Evolutionary conservation across 2,888 invertebrate genomes (phyloP).

Genomic region (Dynastes grantii): DNA sequence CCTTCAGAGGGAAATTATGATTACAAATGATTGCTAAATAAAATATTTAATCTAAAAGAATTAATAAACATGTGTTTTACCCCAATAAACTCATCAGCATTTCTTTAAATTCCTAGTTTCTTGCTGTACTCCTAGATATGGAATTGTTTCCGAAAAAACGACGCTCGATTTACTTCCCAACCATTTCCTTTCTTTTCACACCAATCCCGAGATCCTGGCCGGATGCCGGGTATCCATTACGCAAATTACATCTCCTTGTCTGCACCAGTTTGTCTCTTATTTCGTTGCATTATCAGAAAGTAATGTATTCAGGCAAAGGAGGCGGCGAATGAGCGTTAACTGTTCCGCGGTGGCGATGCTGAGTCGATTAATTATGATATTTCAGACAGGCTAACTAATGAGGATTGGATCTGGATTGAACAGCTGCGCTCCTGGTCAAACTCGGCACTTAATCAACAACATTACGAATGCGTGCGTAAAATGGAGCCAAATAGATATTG

Average conservation of each 20-base stretch:
- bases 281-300: constrained; percentile 1
- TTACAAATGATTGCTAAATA: too few relatives aligned
- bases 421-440: constrained; percentile 54
- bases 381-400: constrained; percentile 54
- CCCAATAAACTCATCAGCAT: too few relatives aligned
- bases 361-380: constrained; percentile 53
- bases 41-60: too few relatives aligned
- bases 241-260: constrained; percentile 16
- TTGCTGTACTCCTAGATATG: too few relatives aligned
- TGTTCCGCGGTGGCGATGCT: background rate
- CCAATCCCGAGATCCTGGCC: too few relatives aligned
- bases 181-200: too few relatives aligned
- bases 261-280: background rate
- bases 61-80: too few relatives aligned
- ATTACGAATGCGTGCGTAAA: background rate
- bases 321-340: background rate
- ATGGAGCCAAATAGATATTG: constrained; percentile 17
- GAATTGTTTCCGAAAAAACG: too few relatives aligned
- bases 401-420: constrained; percentile 52
- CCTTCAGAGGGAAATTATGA: too few relatives aligned
- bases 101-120: too few relatives aligned
- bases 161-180: too few relatives aligned
- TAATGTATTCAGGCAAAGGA: constrained; percentile 16
- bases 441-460: constrained; percentile 51
- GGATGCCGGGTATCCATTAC: background rate